Evolutionary conservation across 2,797 vertebrate species (phyloP).

Genomic region (Denticeps clupeoides): DNA sequence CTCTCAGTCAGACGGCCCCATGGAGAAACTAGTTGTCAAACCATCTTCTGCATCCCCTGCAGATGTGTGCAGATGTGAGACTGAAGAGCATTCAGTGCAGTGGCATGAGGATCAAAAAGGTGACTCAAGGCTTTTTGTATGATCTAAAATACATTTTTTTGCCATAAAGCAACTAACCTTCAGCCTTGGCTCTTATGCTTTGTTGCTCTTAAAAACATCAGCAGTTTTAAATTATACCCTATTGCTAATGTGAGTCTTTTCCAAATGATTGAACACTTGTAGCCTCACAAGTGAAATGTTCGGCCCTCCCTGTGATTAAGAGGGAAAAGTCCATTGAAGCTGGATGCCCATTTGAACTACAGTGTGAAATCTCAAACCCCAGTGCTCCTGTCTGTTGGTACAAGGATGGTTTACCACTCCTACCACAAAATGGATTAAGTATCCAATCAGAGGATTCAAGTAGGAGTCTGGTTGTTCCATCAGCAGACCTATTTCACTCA

Average conservation of each 20-base stretch:
- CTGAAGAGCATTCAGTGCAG: constrained; percentile 45
- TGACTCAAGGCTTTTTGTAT: constrained; percentile 46
- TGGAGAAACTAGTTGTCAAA: constrained; percentile 50
- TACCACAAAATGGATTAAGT: constrained; percentile 43
- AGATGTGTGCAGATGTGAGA: constrained; percentile 53
- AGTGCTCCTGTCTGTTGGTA: constrained; percentile 48
- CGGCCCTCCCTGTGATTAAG: constrained; percentile 24
- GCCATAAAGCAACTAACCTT: constrained; percentile 21
- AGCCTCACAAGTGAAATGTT: constrained; percentile 27
- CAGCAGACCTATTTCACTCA: constrained; percentile 41
- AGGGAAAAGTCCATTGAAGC: constrained; percentile 24
- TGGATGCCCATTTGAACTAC: constrained; percentile 51
- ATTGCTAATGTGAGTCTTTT: neutral
- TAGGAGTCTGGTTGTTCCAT: constrained; percentile 42
- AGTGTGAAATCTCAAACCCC: constrained; percentile 53
- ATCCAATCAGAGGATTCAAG: constrained; percentile 51
- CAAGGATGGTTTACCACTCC: constrained; percentile 51
- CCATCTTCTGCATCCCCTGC: constrained; percentile 45
- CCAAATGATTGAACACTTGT: constrained; percentile 11
- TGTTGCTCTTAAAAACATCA: neutral
- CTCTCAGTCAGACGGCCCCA: constrained; percentile 50
- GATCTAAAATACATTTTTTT: constrained; percentile 16
- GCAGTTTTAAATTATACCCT: neutral
- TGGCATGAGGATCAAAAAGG: constrained; percentile 70
- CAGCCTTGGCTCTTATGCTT: constrained; percentile 21